phyloP scores from a whole-genome alignment of 2,888 invertebrate genomes.

The Ephialtes manifestator region DNA sequence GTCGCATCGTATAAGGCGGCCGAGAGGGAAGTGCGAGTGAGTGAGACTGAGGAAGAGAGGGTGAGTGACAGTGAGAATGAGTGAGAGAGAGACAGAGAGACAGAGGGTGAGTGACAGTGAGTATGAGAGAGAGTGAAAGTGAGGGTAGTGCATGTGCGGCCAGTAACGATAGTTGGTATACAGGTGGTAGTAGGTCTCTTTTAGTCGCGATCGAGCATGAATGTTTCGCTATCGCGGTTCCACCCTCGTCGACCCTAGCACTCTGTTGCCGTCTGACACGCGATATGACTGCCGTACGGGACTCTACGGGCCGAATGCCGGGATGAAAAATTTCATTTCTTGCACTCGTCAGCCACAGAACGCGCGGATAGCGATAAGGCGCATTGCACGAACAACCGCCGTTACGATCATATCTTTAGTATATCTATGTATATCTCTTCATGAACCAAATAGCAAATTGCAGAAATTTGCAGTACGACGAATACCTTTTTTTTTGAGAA shows the following conservation, averaged over 20 bases:
- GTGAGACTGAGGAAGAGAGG: too few species aligned
- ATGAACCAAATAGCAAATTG: conserved; percentile 11
- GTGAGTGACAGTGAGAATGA: conserved; percentile 5
- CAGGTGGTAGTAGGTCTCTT: conserved; percentile 40
- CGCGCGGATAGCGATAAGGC: conserved; percentile 45
- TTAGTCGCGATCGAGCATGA: conserved; percentile 25
- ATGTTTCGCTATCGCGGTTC: conserved; percentile 23
- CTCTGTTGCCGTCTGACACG: conserved; percentile 46
- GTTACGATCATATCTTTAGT: background rate
- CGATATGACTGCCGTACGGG: conserved; percentile 15
- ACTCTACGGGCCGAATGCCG: background rate
- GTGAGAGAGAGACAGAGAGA: too few species aligned
- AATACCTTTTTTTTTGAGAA: background rate
- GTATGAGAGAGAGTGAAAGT: background rate
- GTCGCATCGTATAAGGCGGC: conserved; percentile 7
- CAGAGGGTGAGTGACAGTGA: background rate
- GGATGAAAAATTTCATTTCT: conserved; percentile 61
- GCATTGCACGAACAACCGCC: conserved; percentile 28
- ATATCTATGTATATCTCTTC: background rate
- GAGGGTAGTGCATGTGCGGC: conserved; percentile 23
- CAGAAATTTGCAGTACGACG: conserved; percentile 4
- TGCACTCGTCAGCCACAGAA: conserved; percentile 40
- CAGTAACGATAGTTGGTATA: conserved; percentile 26
- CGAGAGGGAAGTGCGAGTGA: too few species aligned
- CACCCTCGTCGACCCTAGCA: conserved; percentile 3